phyloP scores from a whole-genome alignment of 2,888 invertebrate genomes.

The Lochmaea capreae region DNA sequence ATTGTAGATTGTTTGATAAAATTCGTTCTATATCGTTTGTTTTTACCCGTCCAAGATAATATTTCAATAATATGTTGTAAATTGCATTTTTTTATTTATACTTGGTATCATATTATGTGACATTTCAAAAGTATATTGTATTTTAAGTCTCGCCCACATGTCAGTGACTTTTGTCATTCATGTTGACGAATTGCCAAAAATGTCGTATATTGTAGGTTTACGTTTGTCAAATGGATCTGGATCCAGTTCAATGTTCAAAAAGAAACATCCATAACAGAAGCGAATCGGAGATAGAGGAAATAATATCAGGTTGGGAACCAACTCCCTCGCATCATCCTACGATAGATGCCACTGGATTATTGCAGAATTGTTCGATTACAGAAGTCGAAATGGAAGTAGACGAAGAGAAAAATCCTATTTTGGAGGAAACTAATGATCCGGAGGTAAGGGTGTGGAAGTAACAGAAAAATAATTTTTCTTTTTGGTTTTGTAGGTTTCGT shows the following conservation, averaged over 20 bases:
- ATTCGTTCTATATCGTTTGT: too few relatives aligned
- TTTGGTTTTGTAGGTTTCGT: slow-evolving; percentile 32
- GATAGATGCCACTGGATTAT: slow-evolving; percentile 83
- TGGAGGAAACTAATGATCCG: slow-evolving; percentile 36
- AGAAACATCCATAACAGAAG: slow-evolving; percentile 87
- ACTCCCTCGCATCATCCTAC: slow-evolving; percentile 86
- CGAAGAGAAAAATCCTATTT: slow-evolving; percentile 66
- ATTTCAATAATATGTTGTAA: too few relatives aligned
- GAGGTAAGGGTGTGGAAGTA: slow-evolving; percentile 55
- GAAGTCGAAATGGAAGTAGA: slow-evolving; percentile 86
- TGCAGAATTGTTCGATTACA: slow-evolving; percentile 85
- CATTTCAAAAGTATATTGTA: too few relatives aligned
- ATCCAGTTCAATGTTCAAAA: slow-evolving; percentile 80
- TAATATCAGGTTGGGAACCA: slow-evolving; percentile 78
- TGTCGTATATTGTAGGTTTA: slow-evolving; percentile 78
- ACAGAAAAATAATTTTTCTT: slow-evolving; percentile 23
- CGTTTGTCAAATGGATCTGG: slow-evolving; percentile 88
- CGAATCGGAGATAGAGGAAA: slow-evolving; percentile 80
- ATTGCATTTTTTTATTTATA: too few relatives aligned
- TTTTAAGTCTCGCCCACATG: too few relatives aligned
- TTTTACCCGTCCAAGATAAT: too few relatives aligned
- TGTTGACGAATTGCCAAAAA: too few relatives aligned
- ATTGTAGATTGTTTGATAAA: too few relatives aligned
- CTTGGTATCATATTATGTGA: too few relatives aligned
- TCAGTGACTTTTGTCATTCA: too few relatives aligned